phyloP scores from a whole-genome alignment of 2,888 invertebrate species.

The Cephus sareptanus region DNA sequence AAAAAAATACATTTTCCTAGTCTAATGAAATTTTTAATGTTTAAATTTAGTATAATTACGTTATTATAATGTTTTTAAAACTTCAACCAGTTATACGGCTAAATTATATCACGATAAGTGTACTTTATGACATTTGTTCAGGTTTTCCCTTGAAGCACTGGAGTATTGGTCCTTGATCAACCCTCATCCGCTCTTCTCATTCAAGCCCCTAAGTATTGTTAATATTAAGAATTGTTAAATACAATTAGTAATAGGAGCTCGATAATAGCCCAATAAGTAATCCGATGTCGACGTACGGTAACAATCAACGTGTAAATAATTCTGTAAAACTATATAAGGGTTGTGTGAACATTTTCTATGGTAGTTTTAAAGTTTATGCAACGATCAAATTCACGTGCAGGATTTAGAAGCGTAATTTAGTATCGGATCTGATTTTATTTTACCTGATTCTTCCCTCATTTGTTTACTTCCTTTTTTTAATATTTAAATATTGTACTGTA shows the following conservation, averaged over 20 bases:
- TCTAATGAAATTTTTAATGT: constrained; percentile 24
- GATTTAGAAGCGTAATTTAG: constrained; percentile 7
- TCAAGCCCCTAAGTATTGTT: constrained; percentile 33
- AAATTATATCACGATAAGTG: not conserved
- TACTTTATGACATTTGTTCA: not conserved
- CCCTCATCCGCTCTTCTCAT: not conserved
- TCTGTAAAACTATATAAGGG: constrained; percentile 1
- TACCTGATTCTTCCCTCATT: constrained; percentile 6
- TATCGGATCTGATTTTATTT: not conserved
- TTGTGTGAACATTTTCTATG: constrained; percentile 45
- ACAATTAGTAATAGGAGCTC: constrained; percentile 16
- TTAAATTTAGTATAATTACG: constrained; percentile 9
- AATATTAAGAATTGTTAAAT: constrained; percentile 34
- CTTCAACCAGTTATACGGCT: not conserved
- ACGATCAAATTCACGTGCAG: constrained; percentile 43
- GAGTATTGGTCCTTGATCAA: not conserved
- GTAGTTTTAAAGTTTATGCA: constrained; percentile 42
- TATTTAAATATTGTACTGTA: constrained; percentile 28
- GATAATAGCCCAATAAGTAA: constrained; percentile 31
- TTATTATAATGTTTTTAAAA: constrained; percentile 7
- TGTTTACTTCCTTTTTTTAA: constrained; percentile 22
- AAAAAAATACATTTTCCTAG: constrained; percentile 17
- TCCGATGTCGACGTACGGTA: constrained; percentile 33
- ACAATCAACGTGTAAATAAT: constrained; percentile 32
- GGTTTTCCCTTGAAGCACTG: not conserved